These are phyloP conservation scores for Labeo calbasu DNA, from an alignment of 2,797 vertebrate species.

Conservation along the genomic window DNA sequence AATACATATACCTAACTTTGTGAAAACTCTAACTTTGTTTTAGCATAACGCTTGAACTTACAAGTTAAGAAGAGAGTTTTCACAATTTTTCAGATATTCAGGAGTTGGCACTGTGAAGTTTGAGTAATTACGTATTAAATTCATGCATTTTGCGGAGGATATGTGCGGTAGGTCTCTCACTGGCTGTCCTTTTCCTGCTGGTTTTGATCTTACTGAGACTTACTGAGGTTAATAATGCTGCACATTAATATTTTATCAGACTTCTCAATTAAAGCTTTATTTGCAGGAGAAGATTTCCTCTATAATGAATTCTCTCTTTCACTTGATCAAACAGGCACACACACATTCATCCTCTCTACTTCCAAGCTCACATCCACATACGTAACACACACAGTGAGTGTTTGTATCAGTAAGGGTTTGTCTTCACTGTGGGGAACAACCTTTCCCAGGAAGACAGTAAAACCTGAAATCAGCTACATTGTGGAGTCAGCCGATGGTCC, in stretches of 20 bases:
- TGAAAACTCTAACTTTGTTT: not conserved
- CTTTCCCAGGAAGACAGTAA: not conserved
- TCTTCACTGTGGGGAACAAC: not conserved
- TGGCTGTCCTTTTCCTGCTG: slow-evolving; percentile 10
- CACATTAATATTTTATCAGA: slow-evolving; percentile 46
- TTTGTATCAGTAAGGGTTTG: not conserved
- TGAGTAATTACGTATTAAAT: slow-evolving; percentile 5
- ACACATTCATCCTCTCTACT: not conserved
- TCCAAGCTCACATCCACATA: not conserved
- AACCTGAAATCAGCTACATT: not conserved
- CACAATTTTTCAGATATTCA: not conserved
- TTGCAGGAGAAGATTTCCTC: slow-evolving; percentile 28
- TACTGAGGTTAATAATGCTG: slow-evolving; percentile 48
- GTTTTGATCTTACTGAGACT: slow-evolving; percentile 33
- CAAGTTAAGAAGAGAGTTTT: not conserved
- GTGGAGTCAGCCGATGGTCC: not conserved
- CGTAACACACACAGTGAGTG: not conserved
- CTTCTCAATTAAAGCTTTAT: slow-evolving; percentile 42
- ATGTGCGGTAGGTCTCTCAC: not conserved
- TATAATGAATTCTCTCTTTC: slow-evolving; percentile 31
- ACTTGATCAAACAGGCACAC: slow-evolving; percentile 22
- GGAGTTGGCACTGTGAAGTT: not conserved
- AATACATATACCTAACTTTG: not conserved
- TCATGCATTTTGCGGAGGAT: not conserved
- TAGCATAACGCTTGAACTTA: not conserved